A percentile compares a stretch with the other conserved stretches of the same genome.
These are phyloP conservation scores for Drosophila colorata DNA, from an alignment of 2,888 invertebrate species.

Conservation along the genomic window DNA sequence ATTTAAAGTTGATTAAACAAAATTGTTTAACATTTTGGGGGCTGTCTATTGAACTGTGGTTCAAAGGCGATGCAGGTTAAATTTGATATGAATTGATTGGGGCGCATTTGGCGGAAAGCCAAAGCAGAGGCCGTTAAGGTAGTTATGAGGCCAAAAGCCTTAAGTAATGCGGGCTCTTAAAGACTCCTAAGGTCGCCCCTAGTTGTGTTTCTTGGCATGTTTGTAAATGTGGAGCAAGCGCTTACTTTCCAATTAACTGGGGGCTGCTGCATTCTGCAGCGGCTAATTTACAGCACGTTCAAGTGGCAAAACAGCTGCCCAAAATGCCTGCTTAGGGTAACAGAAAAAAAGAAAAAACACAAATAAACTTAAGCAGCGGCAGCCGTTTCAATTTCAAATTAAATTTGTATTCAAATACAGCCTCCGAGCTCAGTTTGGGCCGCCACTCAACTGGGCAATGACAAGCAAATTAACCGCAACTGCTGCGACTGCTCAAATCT, in stretches of 20 bases:
- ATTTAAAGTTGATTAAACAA: slow-evolving; percentile 72
- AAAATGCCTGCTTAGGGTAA: slow-evolving; percentile 58
- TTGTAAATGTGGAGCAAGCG: slow-evolving; percentile 26
- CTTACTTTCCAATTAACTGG: slow-evolving; percentile 70
- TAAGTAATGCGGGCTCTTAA: slow-evolving; percentile 33
- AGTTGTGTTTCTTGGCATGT: background rate
- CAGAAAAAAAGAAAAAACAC: slow-evolving; percentile 4
- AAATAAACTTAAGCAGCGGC: slow-evolving; percentile 31
- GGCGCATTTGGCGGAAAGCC: slow-evolving; percentile 31
- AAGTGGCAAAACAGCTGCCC: slow-evolving; percentile 72
- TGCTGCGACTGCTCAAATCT: slow-evolving; percentile 58
- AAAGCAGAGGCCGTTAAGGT: slow-evolving; percentile 29
- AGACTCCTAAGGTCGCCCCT: slow-evolving; percentile 23
- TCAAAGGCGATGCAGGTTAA: slow-evolving; percentile 72
- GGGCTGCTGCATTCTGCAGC: slow-evolving; percentile 32
- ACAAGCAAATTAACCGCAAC: slow-evolving; percentile 80
- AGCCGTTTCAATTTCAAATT: slow-evolving; percentile 75
- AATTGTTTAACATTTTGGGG: slow-evolving; percentile 73
- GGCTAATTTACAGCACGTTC: slow-evolving; percentile 76
- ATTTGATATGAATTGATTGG: slow-evolving; percentile 77
- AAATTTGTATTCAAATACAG: slow-evolving; percentile 76
- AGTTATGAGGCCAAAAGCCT: slow-evolving; percentile 27
- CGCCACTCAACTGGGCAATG: slow-evolving; percentile 78
- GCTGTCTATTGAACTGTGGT: slow-evolving; percentile 51
- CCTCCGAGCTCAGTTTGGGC: slow-evolving; percentile 37